Evolutionary conservation across 2,113 vertebrate species (phyloP).

Genomic region (Callipepla squamata): DNA sequence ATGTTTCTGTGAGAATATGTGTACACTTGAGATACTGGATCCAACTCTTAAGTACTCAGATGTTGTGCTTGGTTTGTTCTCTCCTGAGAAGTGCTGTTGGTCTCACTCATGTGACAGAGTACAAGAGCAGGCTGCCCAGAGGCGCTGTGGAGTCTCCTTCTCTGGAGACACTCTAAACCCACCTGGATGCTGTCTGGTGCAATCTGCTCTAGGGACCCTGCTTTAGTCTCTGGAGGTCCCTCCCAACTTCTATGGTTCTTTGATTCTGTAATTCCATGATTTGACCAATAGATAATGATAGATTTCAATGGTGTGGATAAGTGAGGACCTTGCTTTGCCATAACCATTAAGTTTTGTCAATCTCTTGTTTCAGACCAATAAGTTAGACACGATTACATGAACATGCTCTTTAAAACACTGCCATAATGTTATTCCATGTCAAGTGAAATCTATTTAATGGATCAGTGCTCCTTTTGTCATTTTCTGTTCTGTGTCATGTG

Average conservation of each 20-base stretch:
- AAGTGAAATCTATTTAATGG: not conserved
- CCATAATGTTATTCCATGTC: not conserved
- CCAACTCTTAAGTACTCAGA: not conserved
- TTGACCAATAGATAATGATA: not conserved
- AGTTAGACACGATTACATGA: conserved; percentile 15
- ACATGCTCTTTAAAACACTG: conserved; percentile 9
- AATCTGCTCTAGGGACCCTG: no score
- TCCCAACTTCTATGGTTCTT: no score
- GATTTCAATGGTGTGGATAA: not conserved
- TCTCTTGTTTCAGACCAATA: conserved; percentile 10
- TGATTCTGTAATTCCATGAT: no score
- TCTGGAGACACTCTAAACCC: no score
- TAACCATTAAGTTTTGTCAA: not conserved
- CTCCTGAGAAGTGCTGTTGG: not conserved
- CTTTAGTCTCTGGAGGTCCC: no score
- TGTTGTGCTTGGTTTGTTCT: not conserved
- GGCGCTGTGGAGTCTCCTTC: no score
- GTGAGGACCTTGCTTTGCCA: not conserved
- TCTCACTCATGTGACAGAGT: not conserved
- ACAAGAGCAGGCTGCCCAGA: no score
- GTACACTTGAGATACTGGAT: not conserved
- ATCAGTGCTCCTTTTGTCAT: not conserved
- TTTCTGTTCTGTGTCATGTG: not conserved
- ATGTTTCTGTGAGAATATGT: not conserved
- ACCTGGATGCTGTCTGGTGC: no score